Percentiles rank a stretch among this genome's conserved stretches.
Conservation (phyloP, 2,113 vertebrate genomes). For the Oncorhynchus kisutch region DNA sequence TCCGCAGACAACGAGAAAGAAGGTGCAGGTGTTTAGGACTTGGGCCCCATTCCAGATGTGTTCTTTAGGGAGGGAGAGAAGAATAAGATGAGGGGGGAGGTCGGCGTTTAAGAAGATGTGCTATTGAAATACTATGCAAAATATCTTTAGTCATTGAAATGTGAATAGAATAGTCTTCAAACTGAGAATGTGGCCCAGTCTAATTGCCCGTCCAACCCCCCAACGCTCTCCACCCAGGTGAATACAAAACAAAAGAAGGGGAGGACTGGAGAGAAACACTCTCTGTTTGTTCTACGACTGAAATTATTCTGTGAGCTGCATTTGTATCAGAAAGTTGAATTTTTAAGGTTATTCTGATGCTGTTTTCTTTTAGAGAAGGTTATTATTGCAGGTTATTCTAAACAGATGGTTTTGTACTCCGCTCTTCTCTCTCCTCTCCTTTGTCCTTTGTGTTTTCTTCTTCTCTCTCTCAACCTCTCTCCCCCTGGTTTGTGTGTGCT, state of each 20-base stretch:
- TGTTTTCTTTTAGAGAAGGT: slow-evolving; percentile 7
- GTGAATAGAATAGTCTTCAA: slow-evolving; percentile 22
- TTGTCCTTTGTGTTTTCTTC: not conserved
- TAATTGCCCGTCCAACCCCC: slow-evolving; percentile 25
- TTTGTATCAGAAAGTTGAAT: slow-evolving; percentile 41
- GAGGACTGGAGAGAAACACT: not conserved
- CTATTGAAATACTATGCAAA: slow-evolving; percentile 10
- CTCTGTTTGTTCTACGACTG: not conserved
- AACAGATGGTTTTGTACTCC: slow-evolving; percentile 10
- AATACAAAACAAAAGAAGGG: slow-evolving; percentile 2
- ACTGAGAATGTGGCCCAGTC: slow-evolving; percentile 6
- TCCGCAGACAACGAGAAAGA: no score
- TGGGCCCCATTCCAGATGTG: no score
- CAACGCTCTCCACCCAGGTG: slow-evolving; percentile 6
- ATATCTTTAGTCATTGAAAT: slow-evolving; percentile 1
- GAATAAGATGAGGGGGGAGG: not conserved
- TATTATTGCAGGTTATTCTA: slow-evolving; percentile 28
- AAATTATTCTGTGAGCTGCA: slow-evolving; percentile 21
- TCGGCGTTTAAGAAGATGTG: not conserved
- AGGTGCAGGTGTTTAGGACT: not conserved
- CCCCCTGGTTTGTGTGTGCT: slow-evolving; percentile 3
- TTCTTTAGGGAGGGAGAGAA: not conserved
- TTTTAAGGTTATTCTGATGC: no score
- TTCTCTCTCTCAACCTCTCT: not conserved
- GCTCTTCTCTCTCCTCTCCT: not conserved